Evolutionary conservation across 1,140 invertebrate species (phyloP).

Genomic region (Penaeus japonicus): DNA sequence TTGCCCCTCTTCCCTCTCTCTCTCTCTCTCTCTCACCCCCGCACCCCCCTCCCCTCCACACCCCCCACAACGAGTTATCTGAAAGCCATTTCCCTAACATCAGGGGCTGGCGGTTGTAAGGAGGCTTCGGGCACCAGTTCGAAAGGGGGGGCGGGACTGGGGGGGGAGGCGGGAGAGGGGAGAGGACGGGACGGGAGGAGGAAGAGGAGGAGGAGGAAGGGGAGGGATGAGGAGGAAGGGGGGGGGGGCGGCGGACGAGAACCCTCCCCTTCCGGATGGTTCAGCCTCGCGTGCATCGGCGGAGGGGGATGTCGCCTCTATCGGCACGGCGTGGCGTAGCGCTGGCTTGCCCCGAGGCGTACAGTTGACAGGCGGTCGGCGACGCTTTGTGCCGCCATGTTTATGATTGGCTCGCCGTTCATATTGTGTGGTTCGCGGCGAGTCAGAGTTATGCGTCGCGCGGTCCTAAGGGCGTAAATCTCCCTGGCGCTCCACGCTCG

Average conservation of each 20-base stretch:
- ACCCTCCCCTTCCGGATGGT: conserved; percentile 18
- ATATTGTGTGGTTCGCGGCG: conserved; percentile 40
- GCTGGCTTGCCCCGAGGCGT: conserved; percentile 33
- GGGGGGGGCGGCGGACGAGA: background rate
- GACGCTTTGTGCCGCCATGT: conserved; percentile 50
- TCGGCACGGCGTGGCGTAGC: conserved; percentile 27
- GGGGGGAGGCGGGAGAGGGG: background rate
- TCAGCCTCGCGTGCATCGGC: conserved; percentile 9
- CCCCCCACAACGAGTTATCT: conserved; percentile 29
- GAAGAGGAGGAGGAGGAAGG: background rate
- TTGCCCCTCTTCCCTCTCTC: background rate
- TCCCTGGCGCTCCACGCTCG: background rate
- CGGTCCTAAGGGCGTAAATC: background rate
- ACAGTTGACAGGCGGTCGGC: conserved; percentile 49
- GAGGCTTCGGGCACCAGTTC: conserved; percentile 37
- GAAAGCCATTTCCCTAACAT: conserved; percentile 52
- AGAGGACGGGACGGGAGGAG: too few relatives aligned
- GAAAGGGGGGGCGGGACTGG: background rate
- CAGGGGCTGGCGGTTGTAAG: conserved; percentile 34
- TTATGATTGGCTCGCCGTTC: conserved; percentile 48
- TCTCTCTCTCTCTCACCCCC: background rate
- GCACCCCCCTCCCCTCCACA: background rate
- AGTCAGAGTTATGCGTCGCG: background rate
- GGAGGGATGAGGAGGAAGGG: background rate
- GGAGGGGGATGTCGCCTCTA: conserved; percentile 14